Conservation (phyloP, 2,113 vertebrate species). For the Thinocorus orbignyianus region DNA sequence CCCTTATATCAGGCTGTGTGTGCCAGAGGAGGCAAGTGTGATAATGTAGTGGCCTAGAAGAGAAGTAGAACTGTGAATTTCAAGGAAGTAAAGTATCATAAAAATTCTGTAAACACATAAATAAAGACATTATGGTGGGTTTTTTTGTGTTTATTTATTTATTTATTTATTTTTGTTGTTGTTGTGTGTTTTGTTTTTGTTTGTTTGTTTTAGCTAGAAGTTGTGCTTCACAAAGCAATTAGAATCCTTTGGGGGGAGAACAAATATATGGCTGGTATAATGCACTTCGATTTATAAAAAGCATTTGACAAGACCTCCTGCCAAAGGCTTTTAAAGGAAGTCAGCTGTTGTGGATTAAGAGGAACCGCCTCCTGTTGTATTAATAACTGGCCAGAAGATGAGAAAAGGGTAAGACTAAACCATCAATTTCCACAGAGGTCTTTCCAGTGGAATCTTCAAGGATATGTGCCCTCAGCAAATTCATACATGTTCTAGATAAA, state of each 20-base stretch:
- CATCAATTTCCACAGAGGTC: not conserved
- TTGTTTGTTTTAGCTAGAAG: not conserved
- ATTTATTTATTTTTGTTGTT: too few species aligned
- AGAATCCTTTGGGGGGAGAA: not conserved
- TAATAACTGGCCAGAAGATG: conserved; percentile 25
- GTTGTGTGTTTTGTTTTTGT: not conserved
- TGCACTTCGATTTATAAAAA: conserved; percentile 54
- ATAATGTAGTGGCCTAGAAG: not conserved
- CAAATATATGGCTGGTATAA: not conserved
- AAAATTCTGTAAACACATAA: not conserved
- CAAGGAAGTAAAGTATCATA: not conserved
- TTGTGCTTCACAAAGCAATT: not conserved
- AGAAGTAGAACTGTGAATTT: not conserved
- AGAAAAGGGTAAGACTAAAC: not conserved
- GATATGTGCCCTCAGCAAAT: not conserved
- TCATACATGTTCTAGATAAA: not conserved
- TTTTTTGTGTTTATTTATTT: too few species aligned
- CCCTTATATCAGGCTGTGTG: not conserved
- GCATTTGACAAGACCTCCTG: conserved; percentile 21
- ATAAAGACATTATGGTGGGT: not conserved
- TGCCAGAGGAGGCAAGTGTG: not conserved
- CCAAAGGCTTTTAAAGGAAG: conserved; percentile 43
- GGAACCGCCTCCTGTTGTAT: not conserved
- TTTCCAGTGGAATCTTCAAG: not conserved
- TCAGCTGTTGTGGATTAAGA: conserved; percentile 27